Conservation (phyloP, 2,113 vertebrate species). For the Cercocebus atys region DNA sequence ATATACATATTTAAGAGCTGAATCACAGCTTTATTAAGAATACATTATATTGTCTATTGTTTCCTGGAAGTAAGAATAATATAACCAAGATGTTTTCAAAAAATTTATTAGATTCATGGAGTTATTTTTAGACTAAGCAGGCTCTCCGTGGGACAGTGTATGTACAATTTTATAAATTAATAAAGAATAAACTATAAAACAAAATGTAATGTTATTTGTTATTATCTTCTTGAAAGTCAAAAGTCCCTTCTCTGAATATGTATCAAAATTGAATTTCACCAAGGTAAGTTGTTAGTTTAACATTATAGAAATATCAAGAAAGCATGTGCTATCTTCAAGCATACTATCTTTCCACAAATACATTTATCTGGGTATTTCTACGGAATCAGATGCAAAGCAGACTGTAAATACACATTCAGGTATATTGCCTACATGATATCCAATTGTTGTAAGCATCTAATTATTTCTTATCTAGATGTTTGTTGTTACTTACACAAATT, state of each 20-base stretch:
- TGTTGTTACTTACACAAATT: background rate
- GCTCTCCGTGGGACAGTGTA: background rate
- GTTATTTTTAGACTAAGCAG: background rate
- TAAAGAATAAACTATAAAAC: background rate
- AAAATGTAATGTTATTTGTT: background rate
- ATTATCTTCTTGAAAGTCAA: background rate
- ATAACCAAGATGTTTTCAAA: background rate
- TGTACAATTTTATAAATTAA: background rate
- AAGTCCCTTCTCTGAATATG: background rate
- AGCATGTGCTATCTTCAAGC: background rate
- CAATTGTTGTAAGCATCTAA: background rate
- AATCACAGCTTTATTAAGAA: background rate
- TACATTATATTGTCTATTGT: background rate
- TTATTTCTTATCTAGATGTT: background rate
- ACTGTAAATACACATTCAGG: background rate
- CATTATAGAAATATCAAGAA: background rate
- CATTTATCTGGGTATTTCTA: background rate
- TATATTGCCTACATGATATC: background rate
- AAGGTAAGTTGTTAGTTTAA: background rate
- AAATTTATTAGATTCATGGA: background rate
- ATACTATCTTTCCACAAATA: background rate
- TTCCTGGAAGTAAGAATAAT: background rate
- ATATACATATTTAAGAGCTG: background rate
- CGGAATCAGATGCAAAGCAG: background rate
- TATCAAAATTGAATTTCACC: background rate